phyloP scores from a whole-genome alignment of 2,113 vertebrate species.

The Megaleporinus macrocephalus region DNA sequence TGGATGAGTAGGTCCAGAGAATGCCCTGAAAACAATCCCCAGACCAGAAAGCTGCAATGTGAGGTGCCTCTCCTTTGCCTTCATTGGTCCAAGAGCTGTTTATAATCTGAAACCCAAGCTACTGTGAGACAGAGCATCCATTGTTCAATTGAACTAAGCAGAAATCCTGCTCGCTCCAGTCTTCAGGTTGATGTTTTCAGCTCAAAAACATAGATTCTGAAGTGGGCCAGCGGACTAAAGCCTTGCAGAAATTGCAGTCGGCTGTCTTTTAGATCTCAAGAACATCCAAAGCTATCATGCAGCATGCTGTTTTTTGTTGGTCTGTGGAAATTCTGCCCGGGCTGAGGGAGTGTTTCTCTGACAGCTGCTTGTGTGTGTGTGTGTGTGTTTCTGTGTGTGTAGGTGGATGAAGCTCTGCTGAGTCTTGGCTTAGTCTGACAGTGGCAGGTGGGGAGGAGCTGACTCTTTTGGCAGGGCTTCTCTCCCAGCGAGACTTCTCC shows the following conservation, averaged over 20 bases:
- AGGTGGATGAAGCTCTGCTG: slow-evolving; percentile 24
- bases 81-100: too few species aligned
- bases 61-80: too few species aligned
- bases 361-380: slow-evolving; percentile 13
- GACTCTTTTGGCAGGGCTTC: slow-evolving; percentile 18
- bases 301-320: neutral
- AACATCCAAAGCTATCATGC: neutral
- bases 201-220: too few species aligned
- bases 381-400: slow-evolving; percentile 26
- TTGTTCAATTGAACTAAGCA: too few species aligned
- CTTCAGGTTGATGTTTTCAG: too few species aligned
- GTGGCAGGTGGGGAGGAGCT: slow-evolving; percentile 26
- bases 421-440: slow-evolving; percentile 20
- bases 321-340: neutral
- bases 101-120: too few species aligned
- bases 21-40: too few species aligned
- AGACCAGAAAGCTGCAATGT: too few species aligned
- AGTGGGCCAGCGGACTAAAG: too few species aligned
- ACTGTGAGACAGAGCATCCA: too few species aligned
- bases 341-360: neutral
- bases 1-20: too few species aligned
- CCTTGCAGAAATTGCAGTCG: neutral
- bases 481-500: neutral
- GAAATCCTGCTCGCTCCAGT: too few species aligned
- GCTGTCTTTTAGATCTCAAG: neutral